phyloP scores from a whole-genome alignment of 2,888 invertebrate genomes.

The Rotaria magnacalcarata region DNA sequence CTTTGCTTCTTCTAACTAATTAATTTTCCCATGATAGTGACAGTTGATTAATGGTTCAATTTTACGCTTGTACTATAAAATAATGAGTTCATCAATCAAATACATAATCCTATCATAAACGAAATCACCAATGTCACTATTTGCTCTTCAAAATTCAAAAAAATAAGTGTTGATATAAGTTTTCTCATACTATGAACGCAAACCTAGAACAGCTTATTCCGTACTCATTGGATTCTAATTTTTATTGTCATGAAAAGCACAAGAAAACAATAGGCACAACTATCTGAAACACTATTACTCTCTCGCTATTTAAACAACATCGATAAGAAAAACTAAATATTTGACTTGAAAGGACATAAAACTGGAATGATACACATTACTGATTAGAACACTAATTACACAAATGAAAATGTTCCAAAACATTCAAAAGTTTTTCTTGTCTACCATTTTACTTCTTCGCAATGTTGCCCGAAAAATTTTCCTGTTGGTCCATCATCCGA shows the following conservation, averaged over 20 bases:
- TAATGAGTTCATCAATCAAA: neutral
- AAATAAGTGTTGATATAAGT: neutral
- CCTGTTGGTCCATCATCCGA: constrained; percentile 5
- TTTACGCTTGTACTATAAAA: neutral
- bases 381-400: neutral
- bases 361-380: neutral
- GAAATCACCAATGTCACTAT: no score
- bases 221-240: neutral
- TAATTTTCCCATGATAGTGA: neutral
- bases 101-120: neutral
- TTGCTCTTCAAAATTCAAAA: neutral
- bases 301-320: neutral
- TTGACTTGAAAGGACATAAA: neutral
- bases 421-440: neutral
- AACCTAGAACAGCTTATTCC: neutral
- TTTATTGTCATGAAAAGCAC: neutral
- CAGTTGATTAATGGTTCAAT: neutral
- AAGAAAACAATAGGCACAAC: neutral
- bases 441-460: neutral
- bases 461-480: neutral
- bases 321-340: neutral
- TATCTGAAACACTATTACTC: neutral
- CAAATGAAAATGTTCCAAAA: neutral
- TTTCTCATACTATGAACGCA: neutral
- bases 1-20: neutral